Evolutionary conservation across 2,797 vertebrate genomes (phyloP).

Genomic region (Distichodus sexfasciatus): DNA sequence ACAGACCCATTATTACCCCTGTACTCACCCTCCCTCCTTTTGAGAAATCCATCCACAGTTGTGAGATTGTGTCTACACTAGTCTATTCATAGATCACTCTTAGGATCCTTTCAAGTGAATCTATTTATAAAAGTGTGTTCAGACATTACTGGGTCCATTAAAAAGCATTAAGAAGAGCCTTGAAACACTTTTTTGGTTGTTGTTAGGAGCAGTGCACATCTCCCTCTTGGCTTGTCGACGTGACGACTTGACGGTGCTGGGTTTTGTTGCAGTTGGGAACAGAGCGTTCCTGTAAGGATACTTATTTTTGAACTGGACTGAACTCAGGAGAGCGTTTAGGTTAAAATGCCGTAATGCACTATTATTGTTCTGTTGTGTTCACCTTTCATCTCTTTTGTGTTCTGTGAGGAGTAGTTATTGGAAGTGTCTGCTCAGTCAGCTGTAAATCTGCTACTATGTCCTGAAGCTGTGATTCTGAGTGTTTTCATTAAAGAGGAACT

Average conservation of each 20-base stretch:
- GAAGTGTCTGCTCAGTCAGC: background rate
- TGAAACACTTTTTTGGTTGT: slow-evolving; percentile 13
- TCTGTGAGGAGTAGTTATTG: background rate
- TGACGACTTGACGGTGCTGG: background rate
- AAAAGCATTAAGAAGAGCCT: background rate
- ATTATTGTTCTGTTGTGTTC: background rate
- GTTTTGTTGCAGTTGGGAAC: too few relatives aligned
- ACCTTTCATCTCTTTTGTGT: background rate
- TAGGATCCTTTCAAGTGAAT: slow-evolving; percentile 15
- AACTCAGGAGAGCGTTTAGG: background rate
- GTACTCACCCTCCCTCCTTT: background rate
- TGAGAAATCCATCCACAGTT: slow-evolving; percentile 11
- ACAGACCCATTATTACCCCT: background rate
- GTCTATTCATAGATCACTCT: slow-evolving; percentile 28
- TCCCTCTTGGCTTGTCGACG: slow-evolving; percentile 14
- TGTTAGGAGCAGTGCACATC: background rate
- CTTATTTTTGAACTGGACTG: background rate
- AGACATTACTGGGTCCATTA: slow-evolving; percentile 3
- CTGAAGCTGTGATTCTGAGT: slow-evolving; percentile 1
- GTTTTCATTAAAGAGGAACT: background rate
- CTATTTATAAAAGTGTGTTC: slow-evolving; percentile 34
- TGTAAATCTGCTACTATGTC: slow-evolving; percentile 2
- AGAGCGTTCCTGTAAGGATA: slow-evolving; percentile 8
- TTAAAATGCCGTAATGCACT: background rate
- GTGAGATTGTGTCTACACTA: background rate